Evolutionary conservation across 92 coral and sea anemone genomes (phyloP).

Genomic region (Porites evermanni): DNA sequence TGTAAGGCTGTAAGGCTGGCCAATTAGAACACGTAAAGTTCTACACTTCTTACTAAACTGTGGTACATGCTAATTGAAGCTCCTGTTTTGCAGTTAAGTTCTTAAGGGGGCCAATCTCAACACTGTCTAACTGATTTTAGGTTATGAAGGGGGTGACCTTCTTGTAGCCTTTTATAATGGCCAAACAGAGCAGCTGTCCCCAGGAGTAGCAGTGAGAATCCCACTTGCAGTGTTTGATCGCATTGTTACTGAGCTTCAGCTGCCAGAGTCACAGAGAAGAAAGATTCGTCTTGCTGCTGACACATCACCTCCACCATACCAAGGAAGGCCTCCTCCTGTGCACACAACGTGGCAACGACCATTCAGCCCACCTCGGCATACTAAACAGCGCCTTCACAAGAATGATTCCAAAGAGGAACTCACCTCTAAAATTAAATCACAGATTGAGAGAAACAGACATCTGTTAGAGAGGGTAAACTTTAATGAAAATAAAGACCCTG

Average conservation of each 20-base stretch:
- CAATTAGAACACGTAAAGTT: too few species aligned
- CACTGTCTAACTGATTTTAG: neutral
- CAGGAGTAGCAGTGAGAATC: conserved; percentile 91
- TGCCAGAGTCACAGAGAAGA: conserved; percentile 93
- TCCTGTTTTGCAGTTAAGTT: neutral
- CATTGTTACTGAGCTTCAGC: conserved; percentile 86
- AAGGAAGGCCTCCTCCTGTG: conserved; percentile 57
- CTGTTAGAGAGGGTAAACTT: conserved; percentile 60
- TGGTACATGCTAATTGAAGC: too few species aligned
- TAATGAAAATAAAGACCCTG: conserved; percentile 23
- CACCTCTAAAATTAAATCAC: conserved; percentile 72
- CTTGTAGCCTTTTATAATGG: conserved; percentile 94
- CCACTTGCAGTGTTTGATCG: conserved; percentile 81
- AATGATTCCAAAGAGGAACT: conserved; percentile 54
- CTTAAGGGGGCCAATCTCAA: neutral
- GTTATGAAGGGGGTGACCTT: conserved; percentile 73
- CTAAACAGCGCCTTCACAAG: neutral
- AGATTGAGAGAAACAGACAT: conserved; percentile 76
- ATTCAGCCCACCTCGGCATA: conserved; percentile 70
- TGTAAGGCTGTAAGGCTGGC: too few species aligned
- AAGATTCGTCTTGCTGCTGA: conserved; percentile 74
- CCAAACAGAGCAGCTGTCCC: conserved; percentile 76
- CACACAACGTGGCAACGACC: conserved; percentile 79
- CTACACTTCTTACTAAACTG: too few species aligned
- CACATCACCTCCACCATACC: conserved; percentile 63